Evolutionary conservation across 2,113 vertebrate species (phyloP).

Genomic region (Ochotona curzoniae): DNA sequence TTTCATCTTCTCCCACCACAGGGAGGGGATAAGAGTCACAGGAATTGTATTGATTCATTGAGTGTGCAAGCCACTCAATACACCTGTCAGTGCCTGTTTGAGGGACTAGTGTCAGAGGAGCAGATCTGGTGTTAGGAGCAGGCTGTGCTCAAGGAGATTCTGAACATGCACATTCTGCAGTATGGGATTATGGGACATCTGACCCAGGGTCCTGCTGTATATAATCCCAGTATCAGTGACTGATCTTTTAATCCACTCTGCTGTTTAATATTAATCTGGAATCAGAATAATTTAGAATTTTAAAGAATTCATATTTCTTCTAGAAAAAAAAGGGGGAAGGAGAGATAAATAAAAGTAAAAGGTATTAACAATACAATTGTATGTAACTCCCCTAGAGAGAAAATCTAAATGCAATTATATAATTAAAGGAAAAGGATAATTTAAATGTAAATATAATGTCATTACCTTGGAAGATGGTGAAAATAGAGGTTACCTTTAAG

Average conservation of each 20-base stretch:
- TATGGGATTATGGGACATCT: too few species aligned
- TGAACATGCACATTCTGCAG: too few species aligned
- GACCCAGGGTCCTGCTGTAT: too few species aligned
- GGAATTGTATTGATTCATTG: too few species aligned
- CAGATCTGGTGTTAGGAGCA: too few species aligned
- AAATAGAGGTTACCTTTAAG: not conserved
- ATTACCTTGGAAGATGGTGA: not conserved
- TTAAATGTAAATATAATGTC: constrained; percentile 6
- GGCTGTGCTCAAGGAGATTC: too few species aligned
- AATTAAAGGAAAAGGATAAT: not conserved
- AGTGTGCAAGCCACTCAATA: too few species aligned
- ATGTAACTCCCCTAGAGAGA: not conserved
- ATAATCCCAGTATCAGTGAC: too few species aligned
- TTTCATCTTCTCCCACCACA: too few species aligned
- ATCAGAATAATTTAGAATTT: not conserved
- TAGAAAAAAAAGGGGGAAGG: not conserved
- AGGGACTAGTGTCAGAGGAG: too few species aligned
- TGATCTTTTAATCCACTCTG: not conserved
- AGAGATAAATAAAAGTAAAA: not conserved
- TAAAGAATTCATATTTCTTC: not conserved
- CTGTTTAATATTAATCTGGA: not conserved
- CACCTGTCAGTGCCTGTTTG: too few species aligned
- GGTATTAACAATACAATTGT: not conserved
- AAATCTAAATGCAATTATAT: not conserved
- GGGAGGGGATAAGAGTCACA: too few species aligned